Evolutionary conservation across 35 echinoderm and acorn worm species (phyloP).

Genomic region (Eucidaris tribuloides): DNA sequence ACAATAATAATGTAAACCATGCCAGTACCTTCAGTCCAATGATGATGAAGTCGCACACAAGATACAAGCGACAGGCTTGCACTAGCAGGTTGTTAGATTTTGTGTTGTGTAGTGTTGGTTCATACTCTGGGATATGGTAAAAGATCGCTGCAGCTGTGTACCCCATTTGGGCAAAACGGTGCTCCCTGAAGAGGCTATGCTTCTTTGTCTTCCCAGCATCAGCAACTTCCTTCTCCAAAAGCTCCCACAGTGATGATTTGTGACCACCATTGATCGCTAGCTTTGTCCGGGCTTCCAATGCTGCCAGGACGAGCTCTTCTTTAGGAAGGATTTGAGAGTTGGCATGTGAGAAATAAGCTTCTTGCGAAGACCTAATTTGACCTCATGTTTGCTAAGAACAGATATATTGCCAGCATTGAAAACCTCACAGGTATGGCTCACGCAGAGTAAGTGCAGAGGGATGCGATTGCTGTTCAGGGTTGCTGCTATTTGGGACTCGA

Average conservation of each 20-base stretch:
- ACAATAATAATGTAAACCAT: conserved; percentile 33
- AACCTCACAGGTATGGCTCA: conserved; percentile 10
- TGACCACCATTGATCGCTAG: conserved; percentile 5
- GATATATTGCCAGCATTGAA: not conserved
- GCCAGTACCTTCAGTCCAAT: conserved; percentile 12
- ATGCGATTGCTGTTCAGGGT: not conserved
- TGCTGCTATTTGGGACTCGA: not conserved
- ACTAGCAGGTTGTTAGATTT: conserved; percentile 20
- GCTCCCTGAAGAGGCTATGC: conserved; percentile 8
- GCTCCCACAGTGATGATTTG: conserved; percentile 21
- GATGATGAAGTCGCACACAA: conserved; percentile 25
- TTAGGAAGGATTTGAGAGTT: conserved; percentile 2
- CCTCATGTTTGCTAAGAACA: not conserved
- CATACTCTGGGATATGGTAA: conserved; percentile 20
- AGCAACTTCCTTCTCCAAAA: not conserved
- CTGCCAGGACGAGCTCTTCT: not conserved
- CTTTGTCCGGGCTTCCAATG: conserved; percentile 22
- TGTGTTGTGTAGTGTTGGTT: not conserved
- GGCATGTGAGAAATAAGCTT: not conserved
- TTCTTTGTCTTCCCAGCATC: not conserved
- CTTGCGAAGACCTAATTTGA: not conserved
- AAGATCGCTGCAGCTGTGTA: conserved; percentile 7
- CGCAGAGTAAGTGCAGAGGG: not conserved
- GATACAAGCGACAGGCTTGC: conserved; percentile 28
- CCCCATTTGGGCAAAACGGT: conserved; percentile 16